Conservation (phyloP, 2,113 vertebrate species). For the Aythya baeri region DNA sequence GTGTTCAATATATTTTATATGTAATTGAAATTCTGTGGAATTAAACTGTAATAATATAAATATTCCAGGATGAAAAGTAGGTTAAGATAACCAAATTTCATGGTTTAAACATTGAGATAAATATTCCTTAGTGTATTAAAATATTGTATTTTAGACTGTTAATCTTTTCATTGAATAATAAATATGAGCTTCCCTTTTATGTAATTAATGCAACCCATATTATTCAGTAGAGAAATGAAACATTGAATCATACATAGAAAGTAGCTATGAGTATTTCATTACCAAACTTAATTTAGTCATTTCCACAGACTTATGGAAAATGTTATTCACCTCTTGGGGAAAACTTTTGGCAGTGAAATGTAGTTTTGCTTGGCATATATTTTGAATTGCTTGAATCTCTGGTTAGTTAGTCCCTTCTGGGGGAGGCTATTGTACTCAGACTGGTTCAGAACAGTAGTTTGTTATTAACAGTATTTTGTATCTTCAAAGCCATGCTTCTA, state of each 20-base stretch:
- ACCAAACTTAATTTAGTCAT: slow-evolving; percentile 74
- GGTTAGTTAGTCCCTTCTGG: slow-evolving; percentile 42
- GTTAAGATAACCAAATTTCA: slow-evolving; percentile 72
- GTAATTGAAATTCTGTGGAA: slow-evolving; percentile 68
- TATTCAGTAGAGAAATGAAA: slow-evolving; percentile 73
- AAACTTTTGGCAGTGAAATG: slow-evolving; percentile 70
- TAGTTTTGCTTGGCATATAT: slow-evolving; percentile 71
- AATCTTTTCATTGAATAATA: slow-evolving; percentile 78
- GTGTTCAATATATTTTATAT: slow-evolving; percentile 49
- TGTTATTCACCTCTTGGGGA: slow-evolving; percentile 75
- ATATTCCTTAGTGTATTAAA: slow-evolving; percentile 67
- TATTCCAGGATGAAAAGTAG: slow-evolving; percentile 64
- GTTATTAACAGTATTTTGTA: neutral
- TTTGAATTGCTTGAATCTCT: slow-evolving; percentile 68
- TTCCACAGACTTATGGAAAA: slow-evolving; percentile 77
- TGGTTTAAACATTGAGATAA: slow-evolving; percentile 72
- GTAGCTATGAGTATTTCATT: slow-evolving; percentile 76
- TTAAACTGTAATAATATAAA: slow-evolving; percentile 63
- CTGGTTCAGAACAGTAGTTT: neutral
- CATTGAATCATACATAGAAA: slow-evolving; percentile 76
- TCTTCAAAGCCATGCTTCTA: neutral
- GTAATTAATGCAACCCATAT: slow-evolving; percentile 74
- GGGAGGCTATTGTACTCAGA: neutral
- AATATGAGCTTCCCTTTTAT: slow-evolving; percentile 71
- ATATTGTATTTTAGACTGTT: slow-evolving; percentile 63